phyloP scores from a whole-genome alignment of 2,113 vertebrate species.

The Sakesphorus luctuosus region DNA sequence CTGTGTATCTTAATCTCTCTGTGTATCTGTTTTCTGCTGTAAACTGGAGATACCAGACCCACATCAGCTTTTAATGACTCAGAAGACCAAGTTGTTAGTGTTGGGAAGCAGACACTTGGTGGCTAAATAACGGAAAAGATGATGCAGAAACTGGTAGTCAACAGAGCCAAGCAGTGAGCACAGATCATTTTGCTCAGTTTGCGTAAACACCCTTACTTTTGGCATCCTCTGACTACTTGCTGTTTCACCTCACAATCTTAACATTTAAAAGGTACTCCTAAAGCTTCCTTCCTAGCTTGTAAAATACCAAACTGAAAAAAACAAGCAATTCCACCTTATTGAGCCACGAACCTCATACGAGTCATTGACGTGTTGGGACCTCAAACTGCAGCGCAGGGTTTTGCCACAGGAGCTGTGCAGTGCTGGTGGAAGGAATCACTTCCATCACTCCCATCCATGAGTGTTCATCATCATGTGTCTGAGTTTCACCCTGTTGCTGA shows the following conservation, averaged over 20 bases:
- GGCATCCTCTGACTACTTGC: background rate
- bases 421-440: background rate
- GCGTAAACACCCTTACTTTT: slow-evolving; percentile 5
- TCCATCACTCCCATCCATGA: background rate
- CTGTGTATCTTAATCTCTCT: background rate
- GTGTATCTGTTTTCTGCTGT: background rate
- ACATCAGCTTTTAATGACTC: background rate
- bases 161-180: slow-evolving; percentile 8
- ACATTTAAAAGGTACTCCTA: slow-evolving; percentile 12
- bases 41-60: background rate
- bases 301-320: background rate
- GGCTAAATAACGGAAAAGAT: slow-evolving; percentile 34
- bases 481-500: background rate
- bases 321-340: background rate
- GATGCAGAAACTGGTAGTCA: slow-evolving; percentile 23
- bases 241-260: background rate
- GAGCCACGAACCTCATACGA: background rate
- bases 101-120: background rate
- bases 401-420: fast-evolving
- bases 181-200: background rate
- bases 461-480: background rate
- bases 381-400: fast-evolving
- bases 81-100: background rate
- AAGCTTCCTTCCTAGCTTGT: slow-evolving; percentile 10
- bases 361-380: fast-evolving